Conservation (phyloP, 2,113 vertebrate genomes). For the Bambusicola thoracicus region DNA sequence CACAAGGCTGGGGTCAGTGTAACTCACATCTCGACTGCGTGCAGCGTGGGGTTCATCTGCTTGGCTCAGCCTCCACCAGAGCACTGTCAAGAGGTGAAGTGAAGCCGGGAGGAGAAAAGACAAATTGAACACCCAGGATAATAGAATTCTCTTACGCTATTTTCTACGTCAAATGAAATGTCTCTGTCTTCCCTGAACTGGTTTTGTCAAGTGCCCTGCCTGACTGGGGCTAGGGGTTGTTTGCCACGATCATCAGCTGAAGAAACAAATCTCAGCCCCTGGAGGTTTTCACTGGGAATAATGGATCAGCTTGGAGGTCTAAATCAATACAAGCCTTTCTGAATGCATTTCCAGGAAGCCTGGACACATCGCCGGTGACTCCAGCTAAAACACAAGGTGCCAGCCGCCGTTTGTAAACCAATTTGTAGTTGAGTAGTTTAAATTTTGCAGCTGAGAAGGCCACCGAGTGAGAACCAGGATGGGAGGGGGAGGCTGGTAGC, state of each 20-base stretch:
- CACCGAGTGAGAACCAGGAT: neutral
- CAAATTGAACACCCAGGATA: neutral
- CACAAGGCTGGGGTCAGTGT: neutral
- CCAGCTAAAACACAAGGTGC: slow-evolving; percentile 36
- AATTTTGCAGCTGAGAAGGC: neutral
- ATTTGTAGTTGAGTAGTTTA: slow-evolving; percentile 59
- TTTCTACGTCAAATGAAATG: neutral
- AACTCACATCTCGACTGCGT: neutral
- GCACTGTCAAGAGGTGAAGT: neutral
- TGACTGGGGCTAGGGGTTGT: neutral
- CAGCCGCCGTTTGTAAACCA: slow-evolving; percentile 30
- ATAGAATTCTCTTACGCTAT: neutral
- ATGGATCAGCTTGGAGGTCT: slow-evolving; percentile 8
- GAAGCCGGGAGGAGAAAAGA: neutral
- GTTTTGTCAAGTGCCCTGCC: slow-evolving; percentile 22
- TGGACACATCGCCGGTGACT: slow-evolving; percentile 24
- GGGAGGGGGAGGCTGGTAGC: neutral
- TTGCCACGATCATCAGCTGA: neutral
- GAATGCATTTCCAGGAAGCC: slow-evolving; percentile 51
- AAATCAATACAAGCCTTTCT: slow-evolving; percentile 52
- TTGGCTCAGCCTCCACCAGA: neutral
- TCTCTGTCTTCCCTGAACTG: neutral
- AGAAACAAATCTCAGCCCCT: slow-evolving; percentile 6
- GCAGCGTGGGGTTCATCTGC: neutral
- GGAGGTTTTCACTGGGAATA: slow-evolving; percentile 35